These are phyloP conservation scores for Rhynchotus rufescens DNA, from an alignment of 2,797 vertebrate species.

Conservation along the genomic window DNA sequence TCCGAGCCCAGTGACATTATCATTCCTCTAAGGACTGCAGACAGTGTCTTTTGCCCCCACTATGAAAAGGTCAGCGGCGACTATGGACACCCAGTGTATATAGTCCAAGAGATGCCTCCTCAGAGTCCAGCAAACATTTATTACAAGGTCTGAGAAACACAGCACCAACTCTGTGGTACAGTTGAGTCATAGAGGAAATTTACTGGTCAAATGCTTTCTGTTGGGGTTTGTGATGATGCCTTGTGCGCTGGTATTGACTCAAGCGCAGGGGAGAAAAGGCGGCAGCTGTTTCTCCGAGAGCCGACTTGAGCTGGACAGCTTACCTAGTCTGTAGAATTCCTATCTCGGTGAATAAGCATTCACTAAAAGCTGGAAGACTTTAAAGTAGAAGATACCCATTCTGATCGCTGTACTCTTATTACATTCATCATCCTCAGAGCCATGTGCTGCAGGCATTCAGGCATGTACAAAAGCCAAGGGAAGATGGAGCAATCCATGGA, in stretches of 20 bases:
- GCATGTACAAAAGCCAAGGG: constrained; percentile 74
- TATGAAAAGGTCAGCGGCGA: constrained; percentile 99
- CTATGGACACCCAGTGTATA: constrained; percentile 99
- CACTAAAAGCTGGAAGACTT: constrained; percentile 81
- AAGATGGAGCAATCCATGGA: constrained; percentile 75
- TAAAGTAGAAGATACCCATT: constrained; percentile 74
- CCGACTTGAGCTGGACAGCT: constrained; percentile 79
- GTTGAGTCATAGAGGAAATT: constrained; percentile 77
- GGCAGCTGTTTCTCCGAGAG: constrained; percentile 72
- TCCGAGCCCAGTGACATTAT: constrained; percentile 99
- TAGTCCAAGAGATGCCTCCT: constrained; percentile 98
- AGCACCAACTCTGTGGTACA: constrained; percentile 62
- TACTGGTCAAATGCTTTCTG: constrained; percentile 81
- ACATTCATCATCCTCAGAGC: constrained; percentile 78
- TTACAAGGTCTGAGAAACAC: constrained; percentile 94
- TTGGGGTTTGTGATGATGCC: constrained; percentile 76
- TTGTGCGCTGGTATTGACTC: constrained; percentile 78
- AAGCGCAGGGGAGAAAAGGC: constrained; percentile 69
- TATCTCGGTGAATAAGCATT: constrained; percentile 71
- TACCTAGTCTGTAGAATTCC: constrained; percentile 81
- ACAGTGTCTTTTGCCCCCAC: constrained; percentile 99
- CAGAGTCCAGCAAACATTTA: constrained; percentile 99
- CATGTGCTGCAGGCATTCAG: constrained; percentile 75
- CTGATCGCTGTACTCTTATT: constrained; percentile 74
- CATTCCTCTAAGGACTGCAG: constrained; percentile 98